phyloP scores from a whole-genome alignment of 2,113 vertebrate species.

The Synchiropus splendidus region DNA sequence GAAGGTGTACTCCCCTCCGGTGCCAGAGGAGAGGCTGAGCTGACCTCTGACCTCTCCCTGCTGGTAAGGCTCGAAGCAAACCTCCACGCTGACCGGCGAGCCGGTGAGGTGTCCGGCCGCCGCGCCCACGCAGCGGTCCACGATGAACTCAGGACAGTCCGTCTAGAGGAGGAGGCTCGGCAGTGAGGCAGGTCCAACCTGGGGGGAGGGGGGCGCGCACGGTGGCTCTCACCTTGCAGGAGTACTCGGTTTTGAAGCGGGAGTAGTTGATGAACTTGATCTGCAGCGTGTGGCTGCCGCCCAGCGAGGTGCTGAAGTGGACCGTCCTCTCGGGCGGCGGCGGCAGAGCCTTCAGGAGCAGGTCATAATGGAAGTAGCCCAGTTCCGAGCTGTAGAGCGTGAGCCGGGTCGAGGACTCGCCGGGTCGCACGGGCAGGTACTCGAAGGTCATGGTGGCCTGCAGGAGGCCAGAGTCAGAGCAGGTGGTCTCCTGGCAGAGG shows the following conservation, averaged over 20 bases:
- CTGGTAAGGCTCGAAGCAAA: constrained; percentile 75
- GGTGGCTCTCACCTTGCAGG: constrained; percentile 64
- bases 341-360: constrained; percentile 64
- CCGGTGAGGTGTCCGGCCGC: constrained; percentile 60
- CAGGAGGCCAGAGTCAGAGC: neutral
- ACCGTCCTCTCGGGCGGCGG: constrained; percentile 68
- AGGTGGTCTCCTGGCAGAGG: no score
- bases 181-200: no score
- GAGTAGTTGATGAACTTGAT: constrained; percentile 74
- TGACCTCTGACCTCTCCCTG: constrained; percentile 67
- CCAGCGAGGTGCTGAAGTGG: constrained; percentile 68
- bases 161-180: constrained; percentile 46
- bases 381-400: constrained; percentile 67
- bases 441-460: constrained; percentile 71
- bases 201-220: no score
- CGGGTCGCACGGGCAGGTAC: constrained; percentile 73
- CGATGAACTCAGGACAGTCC: constrained; percentile 66
- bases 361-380: constrained; percentile 71
- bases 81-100: constrained; percentile 65
- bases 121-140: constrained; percentile 54
- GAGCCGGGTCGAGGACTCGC: constrained; percentile 59
- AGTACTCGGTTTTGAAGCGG: constrained; percentile 67
- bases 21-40: constrained; percentile 61
- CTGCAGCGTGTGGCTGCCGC: constrained; percentile 59
- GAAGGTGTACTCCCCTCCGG: constrained; percentile 68